These are phyloP conservation scores for Myotis myotis DNA, from an alignment of 2,797 vertebrate genomes.

Conservation along the genomic window DNA sequence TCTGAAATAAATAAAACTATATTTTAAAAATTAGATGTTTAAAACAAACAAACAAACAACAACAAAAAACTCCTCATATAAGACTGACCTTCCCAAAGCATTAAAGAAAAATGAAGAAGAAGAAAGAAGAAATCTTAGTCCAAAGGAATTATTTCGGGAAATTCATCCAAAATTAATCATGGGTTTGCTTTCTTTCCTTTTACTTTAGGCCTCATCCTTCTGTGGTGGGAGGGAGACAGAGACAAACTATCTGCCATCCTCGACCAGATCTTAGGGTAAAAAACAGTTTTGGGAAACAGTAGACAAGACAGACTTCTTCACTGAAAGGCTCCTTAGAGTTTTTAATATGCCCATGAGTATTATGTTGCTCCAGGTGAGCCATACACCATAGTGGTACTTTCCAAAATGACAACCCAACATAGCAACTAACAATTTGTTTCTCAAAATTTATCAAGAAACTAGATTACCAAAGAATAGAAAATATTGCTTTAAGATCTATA, in stretches of 20 bases:
- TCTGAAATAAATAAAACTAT: too few species aligned
- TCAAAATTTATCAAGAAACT: background rate
- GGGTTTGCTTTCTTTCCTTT: background rate
- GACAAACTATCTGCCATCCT: background rate
- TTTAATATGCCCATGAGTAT: background rate
- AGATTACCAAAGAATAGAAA: background rate
- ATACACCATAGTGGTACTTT: background rate
- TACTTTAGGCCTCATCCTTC: background rate
- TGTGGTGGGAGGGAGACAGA: background rate
- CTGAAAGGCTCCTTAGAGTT: background rate
- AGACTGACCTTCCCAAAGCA: background rate
- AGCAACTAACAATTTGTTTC: background rate
- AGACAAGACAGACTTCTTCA: background rate
- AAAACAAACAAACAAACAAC: too few species aligned
- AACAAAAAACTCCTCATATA: background rate
- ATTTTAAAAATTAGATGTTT: too few species aligned
- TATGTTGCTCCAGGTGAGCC: background rate
- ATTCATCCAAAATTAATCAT: background rate
- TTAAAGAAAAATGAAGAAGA: background rate
- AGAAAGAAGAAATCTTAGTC: background rate
- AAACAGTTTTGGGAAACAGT: background rate
- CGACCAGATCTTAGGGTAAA: background rate
- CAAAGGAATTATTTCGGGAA: background rate
- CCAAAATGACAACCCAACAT: background rate
- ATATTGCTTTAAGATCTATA: background rate